Base-by-base conservation (phyloP, 2,888 invertebrate species). In the Drosophila lacicola region DNA sequence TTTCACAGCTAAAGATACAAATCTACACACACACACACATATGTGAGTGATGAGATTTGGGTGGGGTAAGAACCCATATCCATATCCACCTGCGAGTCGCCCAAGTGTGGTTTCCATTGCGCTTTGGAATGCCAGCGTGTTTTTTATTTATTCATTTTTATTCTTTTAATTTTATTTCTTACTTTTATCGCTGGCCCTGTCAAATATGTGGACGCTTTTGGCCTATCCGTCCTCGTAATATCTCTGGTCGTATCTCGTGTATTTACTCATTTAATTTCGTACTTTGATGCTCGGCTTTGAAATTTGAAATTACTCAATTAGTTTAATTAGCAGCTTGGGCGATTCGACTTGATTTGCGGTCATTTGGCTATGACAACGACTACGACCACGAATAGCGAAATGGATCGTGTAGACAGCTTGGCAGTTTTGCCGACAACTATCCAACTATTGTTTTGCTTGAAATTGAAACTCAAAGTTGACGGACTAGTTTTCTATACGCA, bases 231-330 rank as follows among this genome's bases (percentile, higher is more conserved):
- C 17, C 44, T 19, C 36, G 29, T 14, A 29, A 42, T 61, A 61
- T 61, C 60, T 60, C 3, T 5, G 11, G 29, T 42, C 17, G 54
- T 66, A 70, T 65, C 62, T 78, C 46, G 47, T 72, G 77, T 87
- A 83, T 87, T 84, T 83, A 77, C 73, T 74, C 80, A 87, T 84
- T 88, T 86, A 66, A 88, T 88, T 88, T 70, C 49, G 69, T 77
- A 73, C 73, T 78, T 86, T 74, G 65, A 57, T 73, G 62, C 68
- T 60, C 57, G 60, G 42, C 61, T 81, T 74, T 86, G 67, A 88
- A 83, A 83, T 88, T 85, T 69, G 70, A 88, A 90, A 90, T 89
- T 89, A 89, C 82, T 90, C 89, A 90, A 91, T 91, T 91, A 90
- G 90, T 88, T 90, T 89, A 90, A 91, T 91, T 91, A 91, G 87